Base-by-base conservation (phyloP, 1,140 invertebrate genomes). In the Portunus trituberculatus region DNA sequence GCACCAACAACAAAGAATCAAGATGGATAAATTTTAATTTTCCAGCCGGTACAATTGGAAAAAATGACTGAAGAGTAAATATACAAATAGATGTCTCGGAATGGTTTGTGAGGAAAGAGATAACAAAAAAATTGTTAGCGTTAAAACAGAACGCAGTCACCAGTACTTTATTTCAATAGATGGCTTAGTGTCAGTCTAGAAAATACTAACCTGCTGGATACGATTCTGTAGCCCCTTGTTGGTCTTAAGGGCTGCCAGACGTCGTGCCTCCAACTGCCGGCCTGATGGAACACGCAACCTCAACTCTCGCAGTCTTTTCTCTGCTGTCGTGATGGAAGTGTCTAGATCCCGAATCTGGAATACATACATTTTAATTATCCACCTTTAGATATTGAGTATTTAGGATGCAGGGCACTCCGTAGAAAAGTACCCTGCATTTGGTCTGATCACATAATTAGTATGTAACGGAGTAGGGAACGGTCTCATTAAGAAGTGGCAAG, bases 201-300 rank as follows among this genome's bases (percentile, higher is more conserved):
- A 12, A 20, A 12, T n/a, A 39, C 32, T 4, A 45, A 87, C 94
- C 94, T 95, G 94, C 52, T 95, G 94, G 46, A 95, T 95, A 48
- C 94, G 94, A 90, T 95, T 95, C 52, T 95, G 82, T 0, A 95
- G 94, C 4, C 90, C 94, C n/a, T 95, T 95, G 20, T 92, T 95
- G 28, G 94, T 82, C 14, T 67, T 95, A n/a, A 91, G 76, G 4
- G 90, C 94, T 28, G 91, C 67, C 46, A 95, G 48, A 16, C 94
- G 83, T 8, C 94, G 91, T 0, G 90, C 32, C 83, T 95, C 94
- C 46, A 95, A 89, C n/a, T 95, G 94, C 3, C 94, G 89, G 89
- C 90, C 94, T 12, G 94, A 95, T 0, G 94, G 94, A 0, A 95
- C 90, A 3, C 94, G 89, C 16, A 90, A 20, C 8, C 94, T 29